Evolutionary conservation across 2,113 vertebrate genomes (phyloP), one percentile per base, ranked within the genome.

Genomic region (Tricholaema leucomelas): DNA sequence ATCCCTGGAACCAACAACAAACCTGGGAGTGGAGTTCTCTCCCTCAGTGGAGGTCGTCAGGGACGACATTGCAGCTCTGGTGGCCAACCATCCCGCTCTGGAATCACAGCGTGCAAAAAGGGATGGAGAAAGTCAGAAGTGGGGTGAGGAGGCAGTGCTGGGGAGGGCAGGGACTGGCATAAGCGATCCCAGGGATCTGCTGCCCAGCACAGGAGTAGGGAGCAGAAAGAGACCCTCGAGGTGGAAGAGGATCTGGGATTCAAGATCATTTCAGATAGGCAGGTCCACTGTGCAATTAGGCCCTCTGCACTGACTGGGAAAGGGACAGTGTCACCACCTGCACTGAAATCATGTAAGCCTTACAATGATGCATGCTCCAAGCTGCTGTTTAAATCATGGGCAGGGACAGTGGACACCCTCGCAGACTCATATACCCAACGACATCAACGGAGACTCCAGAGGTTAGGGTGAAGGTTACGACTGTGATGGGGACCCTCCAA

Each of bases 1-100:
- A 98, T 98, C 98, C 93, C 98, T 98, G 98, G 98, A 98, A 98
- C 99, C 99, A 28, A 99, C 98, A 95, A 99, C 99, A 98, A 99
- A 99, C 98, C 98, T 99, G 97, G 99, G 98, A 95, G 98, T 94
- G 94, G 98, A 97, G 96, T 91, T 97, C 94, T 98, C 97, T 96
- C 98, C 98, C 98, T 99, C 98, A 92, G 92, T 97, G 97, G 97
- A 98, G 98, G 98, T 98, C 98, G 97, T 97, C 98, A 98, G 96
- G 94, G 98, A 98, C 98, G 98, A 99, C 99, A 99, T 99, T 96
- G 98, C 98, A 98, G 98, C 97, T 97, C 91, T 44, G 96, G 96
- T 88, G 97, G 88, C 97, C 97, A 36, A 98, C 96, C 98, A 97
- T 98, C 97, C 98, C 98, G 94, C 95, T 98, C 97, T 98, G 98